These are phyloP conservation scores for Chouioia cunea DNA, from an alignment of 2,888 invertebrate genomes.

Conservation along the genomic window DNA sequence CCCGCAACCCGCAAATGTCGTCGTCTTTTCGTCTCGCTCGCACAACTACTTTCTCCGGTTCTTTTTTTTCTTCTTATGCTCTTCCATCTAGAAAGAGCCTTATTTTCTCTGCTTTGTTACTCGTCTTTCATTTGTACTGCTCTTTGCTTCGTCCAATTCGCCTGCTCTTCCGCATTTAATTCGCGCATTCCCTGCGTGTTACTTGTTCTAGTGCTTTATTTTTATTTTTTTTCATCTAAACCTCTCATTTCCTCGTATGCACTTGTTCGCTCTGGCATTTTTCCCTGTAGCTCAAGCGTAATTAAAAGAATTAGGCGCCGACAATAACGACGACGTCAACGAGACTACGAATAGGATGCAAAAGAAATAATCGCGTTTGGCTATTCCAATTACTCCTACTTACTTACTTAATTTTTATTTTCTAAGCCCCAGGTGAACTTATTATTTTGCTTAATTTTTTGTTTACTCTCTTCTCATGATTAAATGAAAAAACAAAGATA, in stretches of 20 bases:
- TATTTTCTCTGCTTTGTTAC: slow-evolving; percentile 8
- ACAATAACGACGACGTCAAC: too few species aligned
- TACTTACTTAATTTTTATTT: slow-evolving; percentile 34
- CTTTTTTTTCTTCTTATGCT: slow-evolving; percentile 12
- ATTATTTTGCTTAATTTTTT: too few species aligned
- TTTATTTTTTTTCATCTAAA: background rate
- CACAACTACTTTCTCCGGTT: background rate
- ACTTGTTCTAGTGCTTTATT: background rate
- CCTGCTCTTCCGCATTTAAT: too few species aligned
- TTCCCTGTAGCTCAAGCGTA: too few species aligned
- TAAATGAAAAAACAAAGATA: slow-evolving; percentile 26
- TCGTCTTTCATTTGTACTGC: slow-evolving; percentile 8
- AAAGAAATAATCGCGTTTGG: background rate
- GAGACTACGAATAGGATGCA: slow-evolving; percentile 4
- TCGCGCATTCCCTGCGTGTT: background rate
- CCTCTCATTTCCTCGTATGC: background rate
- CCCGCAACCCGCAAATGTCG: background rate
- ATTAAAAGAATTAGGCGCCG: too few species aligned
- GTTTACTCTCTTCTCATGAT: background rate
- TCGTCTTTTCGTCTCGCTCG: slow-evolving; percentile 39
- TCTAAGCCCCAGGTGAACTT: background rate
- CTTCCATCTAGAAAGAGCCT: background rate
- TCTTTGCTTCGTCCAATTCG: background rate
- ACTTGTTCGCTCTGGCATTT: background rate
- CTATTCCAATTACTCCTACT: background rate